phyloP scores from a whole-genome alignment of 2,888 invertebrate species.

The Chloromyia formosa region DNA sequence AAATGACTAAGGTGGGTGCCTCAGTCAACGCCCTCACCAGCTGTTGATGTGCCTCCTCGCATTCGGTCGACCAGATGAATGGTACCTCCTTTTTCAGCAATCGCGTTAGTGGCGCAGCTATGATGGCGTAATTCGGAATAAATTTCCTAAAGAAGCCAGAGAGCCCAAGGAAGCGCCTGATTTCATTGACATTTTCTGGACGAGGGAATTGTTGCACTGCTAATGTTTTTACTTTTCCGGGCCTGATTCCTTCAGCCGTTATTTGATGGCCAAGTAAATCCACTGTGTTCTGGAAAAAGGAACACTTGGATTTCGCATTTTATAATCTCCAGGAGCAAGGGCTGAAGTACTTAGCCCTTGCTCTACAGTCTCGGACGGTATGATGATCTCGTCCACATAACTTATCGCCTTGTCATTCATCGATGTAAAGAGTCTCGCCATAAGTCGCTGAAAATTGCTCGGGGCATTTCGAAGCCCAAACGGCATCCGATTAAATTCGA shows the following conservation, averaged over 20 bases:
- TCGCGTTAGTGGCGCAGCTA: no score
- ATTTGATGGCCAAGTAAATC: neutral
- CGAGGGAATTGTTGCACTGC: neutral
- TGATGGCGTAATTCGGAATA: no score
- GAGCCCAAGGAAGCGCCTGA: slow-evolving; percentile 4
- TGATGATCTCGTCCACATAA: slow-evolving; percentile 6
- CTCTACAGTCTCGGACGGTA: neutral
- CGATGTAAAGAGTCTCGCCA: no score
- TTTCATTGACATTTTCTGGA: neutral
- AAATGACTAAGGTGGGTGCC: no score
- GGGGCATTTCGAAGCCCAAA: no score
- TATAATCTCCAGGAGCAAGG: neutral
- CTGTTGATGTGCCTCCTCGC: no score
- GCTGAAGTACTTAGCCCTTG: no score
- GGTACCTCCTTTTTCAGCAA: neutral
- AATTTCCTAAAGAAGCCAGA: no score
- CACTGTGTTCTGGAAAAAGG: neutral
- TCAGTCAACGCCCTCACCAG: no score
- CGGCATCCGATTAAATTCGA: neutral
- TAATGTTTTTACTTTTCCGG: neutral
- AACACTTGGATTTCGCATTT: slow-evolving; percentile 10
- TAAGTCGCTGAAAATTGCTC: no score
- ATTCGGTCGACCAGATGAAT: neutral
- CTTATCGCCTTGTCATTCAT: no score
- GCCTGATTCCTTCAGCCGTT: neutral